Base-by-base conservation (phyloP, 2,113 vertebrate genomes). In the Misgurnus mizolepis region DNA sequence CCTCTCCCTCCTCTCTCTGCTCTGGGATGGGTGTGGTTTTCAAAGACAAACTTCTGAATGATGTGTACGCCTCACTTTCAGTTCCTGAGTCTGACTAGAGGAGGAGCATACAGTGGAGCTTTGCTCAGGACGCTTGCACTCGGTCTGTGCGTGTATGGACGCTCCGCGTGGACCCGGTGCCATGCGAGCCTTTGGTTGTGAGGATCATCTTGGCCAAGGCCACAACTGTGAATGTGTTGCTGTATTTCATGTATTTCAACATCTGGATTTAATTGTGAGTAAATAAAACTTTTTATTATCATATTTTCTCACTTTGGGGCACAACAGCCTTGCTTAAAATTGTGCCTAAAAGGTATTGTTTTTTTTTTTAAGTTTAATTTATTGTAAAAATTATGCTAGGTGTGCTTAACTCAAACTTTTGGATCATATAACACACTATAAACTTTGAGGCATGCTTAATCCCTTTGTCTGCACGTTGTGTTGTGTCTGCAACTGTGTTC, bases 21-120 rank as follows among this genome's bases (percentile, higher is more conserved):
- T 49, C 80, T 77, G 83, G 79, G 77, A 90, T 92, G 93, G 91
- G 93, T 93, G 92, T 93, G 92, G 91, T 91, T 90, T 89, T 83
- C 65, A 78, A 85, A 87, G 87, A 87, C 88, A 90, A 90, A 92
- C 89, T 92, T 89, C 87, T 90, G 90, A 93, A 92, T 93, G 91
- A 94, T 92, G 89, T 91, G 85, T 88, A 73, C 67, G 86, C 88
- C 89, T 87, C 75, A 66, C 85, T 88, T 84, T 91, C 83, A 89
- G 90, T 92, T 91, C 88, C 90, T 87, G 89, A 90, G 91, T 87
- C 41, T 87, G 86, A 86, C 78, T 88, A 88, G 87, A 85, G 77
- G 80, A 72, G 89, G 89, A 89, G 91, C 90, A 88, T 87, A 88
- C 89, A 89, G 89, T 87, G 70, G 83, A 83, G 84, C 67, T 74